Evolutionary conservation across 2,797 vertebrate genomes (phyloP).

Genomic region (Gymnothorax reevesii): DNA sequence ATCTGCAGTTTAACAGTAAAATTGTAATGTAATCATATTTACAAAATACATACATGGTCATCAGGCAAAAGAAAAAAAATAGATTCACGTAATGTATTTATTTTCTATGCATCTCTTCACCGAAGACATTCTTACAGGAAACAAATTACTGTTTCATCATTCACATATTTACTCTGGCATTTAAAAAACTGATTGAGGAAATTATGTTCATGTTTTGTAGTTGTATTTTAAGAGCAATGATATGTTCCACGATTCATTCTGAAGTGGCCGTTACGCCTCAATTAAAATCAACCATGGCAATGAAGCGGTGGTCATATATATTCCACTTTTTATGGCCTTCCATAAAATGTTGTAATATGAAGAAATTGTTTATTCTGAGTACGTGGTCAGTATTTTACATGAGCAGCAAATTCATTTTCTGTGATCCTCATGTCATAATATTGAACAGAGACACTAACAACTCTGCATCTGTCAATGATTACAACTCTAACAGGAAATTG

Average conservation of each 20-base stretch:
- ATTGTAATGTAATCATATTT: too few relatives aligned
- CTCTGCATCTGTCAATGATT: not conserved
- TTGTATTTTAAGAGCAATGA: conserved; percentile 9
- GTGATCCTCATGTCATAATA: not conserved
- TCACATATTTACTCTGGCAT: not conserved
- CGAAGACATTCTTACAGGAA: not conserved
- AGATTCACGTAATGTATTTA: not conserved
- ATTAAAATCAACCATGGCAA: conserved; percentile 2
- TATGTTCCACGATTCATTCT: not conserved
- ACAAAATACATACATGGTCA: not conserved
- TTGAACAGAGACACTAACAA: not conserved
- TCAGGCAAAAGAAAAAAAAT: not conserved
- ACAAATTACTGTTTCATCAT: not conserved
- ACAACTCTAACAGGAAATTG: not conserved
- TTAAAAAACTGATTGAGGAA: not conserved
- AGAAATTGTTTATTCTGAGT: not conserved
- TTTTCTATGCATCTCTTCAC: not conserved
- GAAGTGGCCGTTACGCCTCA: not conserved
- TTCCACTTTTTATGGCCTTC: not conserved
- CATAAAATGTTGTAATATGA: not conserved
- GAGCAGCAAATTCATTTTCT: not conserved
- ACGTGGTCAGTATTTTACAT: not conserved
- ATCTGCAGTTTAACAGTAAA: too few relatives aligned
- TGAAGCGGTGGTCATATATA: not conserved
- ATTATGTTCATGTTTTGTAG: not conserved